These are phyloP conservation scores for Orbicella faveolata DNA, from an alignment of 64 coral and sea anemone genomes.

Conservation along the genomic window DNA sequence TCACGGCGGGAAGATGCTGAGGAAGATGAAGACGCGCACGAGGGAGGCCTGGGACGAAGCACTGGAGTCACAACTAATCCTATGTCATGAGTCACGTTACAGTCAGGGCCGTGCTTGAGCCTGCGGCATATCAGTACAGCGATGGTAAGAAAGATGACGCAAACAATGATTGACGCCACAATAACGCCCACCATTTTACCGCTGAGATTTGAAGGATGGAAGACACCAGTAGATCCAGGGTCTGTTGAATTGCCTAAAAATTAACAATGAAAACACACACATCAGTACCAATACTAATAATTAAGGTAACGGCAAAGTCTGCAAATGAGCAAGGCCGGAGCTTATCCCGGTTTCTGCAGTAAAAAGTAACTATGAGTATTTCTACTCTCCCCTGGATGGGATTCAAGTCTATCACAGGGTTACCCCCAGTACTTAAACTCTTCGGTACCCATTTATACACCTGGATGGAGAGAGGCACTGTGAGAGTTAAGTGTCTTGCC, in stretches of 20 bases:
- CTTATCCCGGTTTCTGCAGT: too few species aligned
- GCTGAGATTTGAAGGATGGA: constrained; percentile 45
- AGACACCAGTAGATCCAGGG: too few species aligned
- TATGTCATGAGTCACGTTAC: constrained; percentile 59
- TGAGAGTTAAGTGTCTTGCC: too few species aligned
- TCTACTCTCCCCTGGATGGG: too few species aligned
- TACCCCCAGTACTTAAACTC: too few species aligned
- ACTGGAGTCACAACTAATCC: constrained; percentile 79
- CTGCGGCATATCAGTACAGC: constrained; percentile 73
- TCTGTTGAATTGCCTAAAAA: constrained; percentile 42
- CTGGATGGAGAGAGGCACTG: too few species aligned
- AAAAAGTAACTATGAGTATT: too few species aligned
- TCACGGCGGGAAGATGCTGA: constrained; percentile 52
- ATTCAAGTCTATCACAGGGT: too few species aligned
- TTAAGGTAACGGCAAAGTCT: too few species aligned
- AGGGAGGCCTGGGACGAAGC: constrained; percentile 21
- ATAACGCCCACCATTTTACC: constrained; percentile 88
- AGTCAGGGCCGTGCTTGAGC: constrained; percentile 66
- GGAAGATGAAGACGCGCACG: constrained; percentile 47
- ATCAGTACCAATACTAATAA: too few species aligned
- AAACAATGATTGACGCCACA: constrained; percentile 78
- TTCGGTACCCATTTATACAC: too few species aligned
- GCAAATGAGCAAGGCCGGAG: too few species aligned
- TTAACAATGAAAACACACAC: not conserved
- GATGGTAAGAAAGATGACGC: constrained; percentile 71